These are phyloP conservation scores for Cinara cedri DNA, from an alignment of 2,888 invertebrate species.

Conservation along the genomic window DNA sequence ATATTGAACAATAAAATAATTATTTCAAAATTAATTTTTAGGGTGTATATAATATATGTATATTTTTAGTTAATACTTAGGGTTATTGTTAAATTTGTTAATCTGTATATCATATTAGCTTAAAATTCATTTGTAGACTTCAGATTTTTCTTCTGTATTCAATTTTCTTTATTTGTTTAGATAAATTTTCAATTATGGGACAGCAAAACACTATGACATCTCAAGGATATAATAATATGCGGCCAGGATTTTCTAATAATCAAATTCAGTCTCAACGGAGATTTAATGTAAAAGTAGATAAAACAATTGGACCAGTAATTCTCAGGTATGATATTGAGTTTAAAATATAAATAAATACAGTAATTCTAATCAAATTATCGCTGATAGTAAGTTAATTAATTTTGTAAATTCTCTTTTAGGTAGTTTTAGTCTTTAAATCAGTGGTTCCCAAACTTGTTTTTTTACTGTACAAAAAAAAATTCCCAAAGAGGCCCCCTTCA, in stretches of 20 bases:
- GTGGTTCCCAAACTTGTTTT: too few relatives aligned
- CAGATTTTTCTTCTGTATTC: background rate
- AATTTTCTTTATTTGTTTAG: slow-evolving; percentile 15
- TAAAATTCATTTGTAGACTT: too few relatives aligned
- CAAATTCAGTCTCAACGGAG: slow-evolving; percentile 46
- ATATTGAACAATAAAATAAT: too few relatives aligned
- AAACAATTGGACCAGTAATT: slow-evolving; percentile 53
- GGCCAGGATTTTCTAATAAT: slow-evolving; percentile 11
- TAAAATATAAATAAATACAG: background rate
- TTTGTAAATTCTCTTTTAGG: too few relatives aligned
- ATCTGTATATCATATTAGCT: too few relatives aligned
- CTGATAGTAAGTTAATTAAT: background rate
- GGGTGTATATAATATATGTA: background rate
- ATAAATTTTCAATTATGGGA: slow-evolving; percentile 34
- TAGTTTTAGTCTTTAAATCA: too few relatives aligned
- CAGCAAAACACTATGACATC: slow-evolving; percentile 17
- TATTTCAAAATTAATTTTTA: too few relatives aligned
- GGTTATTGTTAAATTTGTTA: too few relatives aligned
- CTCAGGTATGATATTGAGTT: slow-evolving; percentile 31
- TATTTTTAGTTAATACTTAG: background rate
- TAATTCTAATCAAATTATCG: background rate
- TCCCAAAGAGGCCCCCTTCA: too few relatives aligned
- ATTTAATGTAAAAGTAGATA: slow-evolving; percentile 49
- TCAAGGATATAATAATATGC: slow-evolving; percentile 47
- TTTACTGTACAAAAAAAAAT: too few relatives aligned